Base-by-base conservation (phyloP, 2,113 vertebrate genomes). In the Paedocypris sp. region DNA sequence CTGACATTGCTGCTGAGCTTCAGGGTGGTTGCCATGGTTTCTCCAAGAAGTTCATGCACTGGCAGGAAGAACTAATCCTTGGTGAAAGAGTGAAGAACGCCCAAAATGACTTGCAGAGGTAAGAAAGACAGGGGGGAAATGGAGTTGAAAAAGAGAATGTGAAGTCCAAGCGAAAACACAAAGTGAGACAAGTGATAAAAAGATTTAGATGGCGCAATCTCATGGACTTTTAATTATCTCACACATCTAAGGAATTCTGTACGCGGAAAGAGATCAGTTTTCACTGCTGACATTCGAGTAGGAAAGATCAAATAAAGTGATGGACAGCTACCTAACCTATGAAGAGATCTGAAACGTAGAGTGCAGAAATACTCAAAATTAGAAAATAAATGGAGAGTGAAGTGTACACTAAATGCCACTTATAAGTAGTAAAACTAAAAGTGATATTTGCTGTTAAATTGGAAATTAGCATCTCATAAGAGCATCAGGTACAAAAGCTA, bases 31-130 rank as follows among this genome's bases (percentile, higher is more conserved):
- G 95, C 77, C 89, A 95, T 0, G 93, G 95, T 75, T 97, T 98
- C 78, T 97, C 94, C 73, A 89, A 82, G 83, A 97, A 94, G 80
- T 98, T 94, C 79, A 98, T 97, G 93, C 92, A 91, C 80, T 99
- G 95, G 95, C 94, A 96, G 76, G 92, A 98, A 80, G 95, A 97
- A 73, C 75, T 99, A 78, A 89, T 99, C 78, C 79, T 99, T 59
- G 95, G 95, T 0, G 93, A 91, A 60, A 81, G 81, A 1, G 73
- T 84, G 66, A 94, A 91, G 82, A 86, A 83, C 75, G 73, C 83
- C 50, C 87, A 90, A 74, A 89, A 93, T 62, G 76, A 82, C 70
- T 82, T 98, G 73, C 79, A 90, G 75, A 94, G 93, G 95, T 98
- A 60, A 74, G 77, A 47, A 33, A 22, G 12, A 35, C 11, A 28